These are phyloP conservation scores for Puffinus mauretanicus DNA, from an alignment of 2,113 vertebrate species.

Conservation along the genomic window DNA sequence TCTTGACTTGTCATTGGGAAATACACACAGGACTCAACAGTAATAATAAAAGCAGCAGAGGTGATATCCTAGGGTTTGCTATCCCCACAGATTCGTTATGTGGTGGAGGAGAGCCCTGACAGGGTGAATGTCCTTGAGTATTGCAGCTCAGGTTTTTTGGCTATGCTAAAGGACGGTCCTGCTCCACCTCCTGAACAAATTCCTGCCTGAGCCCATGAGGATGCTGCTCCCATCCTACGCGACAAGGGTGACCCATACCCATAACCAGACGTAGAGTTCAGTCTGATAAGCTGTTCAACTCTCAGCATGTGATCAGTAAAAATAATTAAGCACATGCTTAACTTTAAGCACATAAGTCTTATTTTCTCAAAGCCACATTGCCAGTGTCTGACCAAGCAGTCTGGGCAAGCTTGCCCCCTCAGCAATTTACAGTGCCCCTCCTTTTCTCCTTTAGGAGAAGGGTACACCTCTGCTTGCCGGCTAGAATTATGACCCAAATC, in stretches of 20 bases:
- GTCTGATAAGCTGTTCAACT: neutral
- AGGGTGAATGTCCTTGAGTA: neutral
- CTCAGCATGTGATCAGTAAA: neutral
- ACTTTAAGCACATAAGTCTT: neutral
- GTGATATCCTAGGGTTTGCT: neutral
- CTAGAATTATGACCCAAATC: neutral
- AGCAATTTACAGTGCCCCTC: neutral
- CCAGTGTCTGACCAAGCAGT: neutral
- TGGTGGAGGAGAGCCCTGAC: neutral
- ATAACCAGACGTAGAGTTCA: neutral
- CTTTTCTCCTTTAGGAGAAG: neutral
- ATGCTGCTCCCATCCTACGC: neutral
- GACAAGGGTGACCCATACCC: neutral
- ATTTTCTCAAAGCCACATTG: neutral
- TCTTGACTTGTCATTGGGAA: constrained; percentile 53
- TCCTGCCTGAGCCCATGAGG: neutral
- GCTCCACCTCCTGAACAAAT: neutral
- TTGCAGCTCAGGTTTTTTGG: neutral
- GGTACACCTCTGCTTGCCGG: neutral
- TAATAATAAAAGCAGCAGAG: constrained; percentile 24
- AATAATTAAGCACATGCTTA: neutral
- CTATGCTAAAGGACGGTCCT: neutral
- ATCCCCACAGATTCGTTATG: neutral
- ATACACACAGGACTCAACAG: neutral
- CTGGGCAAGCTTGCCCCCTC: neutral